These are phyloP conservation scores for Drosophila setosimentum DNA, from an alignment of 2,888 invertebrate species.

Conservation along the genomic window DNA sequence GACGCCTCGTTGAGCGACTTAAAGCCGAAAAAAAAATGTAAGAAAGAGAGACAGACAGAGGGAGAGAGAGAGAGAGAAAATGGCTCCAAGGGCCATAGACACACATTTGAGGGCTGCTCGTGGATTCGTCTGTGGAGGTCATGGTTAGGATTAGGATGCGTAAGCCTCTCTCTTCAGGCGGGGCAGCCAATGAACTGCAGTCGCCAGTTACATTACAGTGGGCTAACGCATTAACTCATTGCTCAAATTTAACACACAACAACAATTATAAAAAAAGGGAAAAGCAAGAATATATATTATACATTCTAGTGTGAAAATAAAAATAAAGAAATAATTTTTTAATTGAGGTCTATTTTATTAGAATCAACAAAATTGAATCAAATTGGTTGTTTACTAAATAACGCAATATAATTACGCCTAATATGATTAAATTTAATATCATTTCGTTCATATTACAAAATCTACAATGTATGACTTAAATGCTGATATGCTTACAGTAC, in stretches of 20 bases:
- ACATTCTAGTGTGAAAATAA: not conserved
- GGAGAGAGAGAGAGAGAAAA: not conserved
- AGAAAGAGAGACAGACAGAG: not conserved
- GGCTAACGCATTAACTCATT: not conserved
- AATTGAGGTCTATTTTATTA: not conserved
- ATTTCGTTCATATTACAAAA: not conserved
- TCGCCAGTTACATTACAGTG: constrained; percentile 42
- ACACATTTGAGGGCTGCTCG: constrained; percentile 39
- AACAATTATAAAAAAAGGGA: not conserved
- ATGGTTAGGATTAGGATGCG: constrained; percentile 37
- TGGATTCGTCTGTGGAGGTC: constrained; percentile 22
- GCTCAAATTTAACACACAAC: not conserved
- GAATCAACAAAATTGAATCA: not conserved
- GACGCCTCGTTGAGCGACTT: constrained; percentile 28
- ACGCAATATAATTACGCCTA: not conserved
- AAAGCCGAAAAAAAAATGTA: constrained; percentile 10
- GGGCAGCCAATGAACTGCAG: constrained; percentile 62
- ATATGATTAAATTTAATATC: no score
- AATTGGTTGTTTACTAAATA: not conserved
- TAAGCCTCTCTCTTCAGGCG: constrained; percentile 20
- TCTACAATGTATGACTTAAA: not conserved
- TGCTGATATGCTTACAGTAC: not conserved
- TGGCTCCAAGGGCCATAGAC: constrained; percentile 44
- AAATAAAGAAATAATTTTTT: not conserved
- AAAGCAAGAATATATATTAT: not conserved